These are phyloP conservation scores for Muscidifurax raptorellus DNA, from an alignment of 1,140 invertebrate genomes.

Conservation along the genomic window DNA sequence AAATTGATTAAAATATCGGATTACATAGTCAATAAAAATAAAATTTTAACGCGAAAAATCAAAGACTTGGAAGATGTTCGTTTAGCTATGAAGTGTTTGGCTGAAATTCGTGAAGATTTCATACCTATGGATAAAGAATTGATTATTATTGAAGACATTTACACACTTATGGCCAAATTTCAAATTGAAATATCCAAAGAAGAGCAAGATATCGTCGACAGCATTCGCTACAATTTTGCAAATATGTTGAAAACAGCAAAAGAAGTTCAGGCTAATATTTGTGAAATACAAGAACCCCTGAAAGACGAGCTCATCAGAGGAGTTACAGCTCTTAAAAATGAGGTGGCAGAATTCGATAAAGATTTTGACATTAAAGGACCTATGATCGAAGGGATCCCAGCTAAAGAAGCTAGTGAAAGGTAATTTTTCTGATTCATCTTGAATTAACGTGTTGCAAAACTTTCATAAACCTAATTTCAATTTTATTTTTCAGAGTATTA, in stretches of 20 bases:
- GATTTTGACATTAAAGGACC: constrained; percentile 88
- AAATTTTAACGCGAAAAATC: constrained; percentile 80
- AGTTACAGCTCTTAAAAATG: constrained; percentile 81
- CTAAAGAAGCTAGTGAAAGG: constrained; percentile 89
- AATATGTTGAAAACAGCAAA: constrained; percentile 84
- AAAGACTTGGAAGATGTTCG: constrained; percentile 85
- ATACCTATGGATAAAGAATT: constrained; percentile 85
- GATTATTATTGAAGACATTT: constrained; percentile 86
- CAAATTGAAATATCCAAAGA: constrained; percentile 84
- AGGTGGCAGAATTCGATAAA: constrained; percentile 82
- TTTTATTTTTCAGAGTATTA: constrained; percentile 77
- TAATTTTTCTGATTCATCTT: constrained; percentile 54
- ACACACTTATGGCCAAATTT: constrained; percentile 83
- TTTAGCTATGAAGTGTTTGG: constrained; percentile 85
- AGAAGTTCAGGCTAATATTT: constrained; percentile 83
- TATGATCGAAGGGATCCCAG: constrained; percentile 87
- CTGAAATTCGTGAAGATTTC: constrained; percentile 83
- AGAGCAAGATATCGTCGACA: constrained; percentile 86
- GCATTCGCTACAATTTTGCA: constrained; percentile 85
- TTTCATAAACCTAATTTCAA: background rate
- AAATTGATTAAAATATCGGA: constrained; percentile 80
- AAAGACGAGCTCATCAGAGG: constrained; percentile 83
- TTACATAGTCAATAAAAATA: constrained; percentile 83
- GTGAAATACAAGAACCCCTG: constrained; percentile 85
- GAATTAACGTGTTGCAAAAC: too few relatives aligned